Conservation (phyloP, 1,140 invertebrate genomes). For the Venturia canescens region DNA sequence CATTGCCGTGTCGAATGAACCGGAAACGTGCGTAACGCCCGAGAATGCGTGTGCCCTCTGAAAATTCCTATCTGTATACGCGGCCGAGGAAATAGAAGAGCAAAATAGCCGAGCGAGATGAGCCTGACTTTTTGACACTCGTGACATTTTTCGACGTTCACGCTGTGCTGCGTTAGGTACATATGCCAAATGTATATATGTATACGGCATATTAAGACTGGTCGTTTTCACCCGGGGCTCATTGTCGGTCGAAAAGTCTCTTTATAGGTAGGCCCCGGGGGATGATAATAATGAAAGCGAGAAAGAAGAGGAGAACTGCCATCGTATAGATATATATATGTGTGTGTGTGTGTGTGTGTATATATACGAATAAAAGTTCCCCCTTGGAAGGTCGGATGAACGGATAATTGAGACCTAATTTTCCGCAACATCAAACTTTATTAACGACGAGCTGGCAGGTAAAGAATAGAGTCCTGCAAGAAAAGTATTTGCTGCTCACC, state of each 20-base stretch:
- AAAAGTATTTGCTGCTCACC: neutral
- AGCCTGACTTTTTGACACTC: conserved; percentile 44
- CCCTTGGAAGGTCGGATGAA: conserved; percentile 12
- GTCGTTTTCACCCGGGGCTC: conserved; percentile 31
- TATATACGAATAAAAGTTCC: neutral
- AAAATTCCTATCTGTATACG: neutral
- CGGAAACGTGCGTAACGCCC: conserved; percentile 40
- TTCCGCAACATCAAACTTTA: conserved; percentile 73
- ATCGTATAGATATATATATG: too few relatives aligned
- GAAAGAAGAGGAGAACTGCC: conserved; percentile 21
- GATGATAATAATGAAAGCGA: conserved; percentile 44
- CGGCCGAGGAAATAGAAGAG: too few relatives aligned
- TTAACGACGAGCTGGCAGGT: conserved; percentile 64
- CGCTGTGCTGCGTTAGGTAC: conserved; percentile 1
- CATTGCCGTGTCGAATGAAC: conserved; percentile 42
- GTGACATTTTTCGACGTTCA: conserved; percentile 43
- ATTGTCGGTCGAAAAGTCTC: conserved; percentile 46
- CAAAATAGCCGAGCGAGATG: neutral
- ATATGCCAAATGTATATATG: conserved; percentile 8
- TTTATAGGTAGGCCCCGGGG: conserved; percentile 42
- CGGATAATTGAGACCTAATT: conserved; percentile 74
- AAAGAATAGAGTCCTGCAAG: conserved; percentile 49
- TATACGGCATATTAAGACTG: neutral
- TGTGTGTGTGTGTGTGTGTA: neutral
- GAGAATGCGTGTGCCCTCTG: neutral